Evolutionary conservation across 2,888 invertebrate genomes (phyloP).

Genomic region (Pteria penguin): DNA sequence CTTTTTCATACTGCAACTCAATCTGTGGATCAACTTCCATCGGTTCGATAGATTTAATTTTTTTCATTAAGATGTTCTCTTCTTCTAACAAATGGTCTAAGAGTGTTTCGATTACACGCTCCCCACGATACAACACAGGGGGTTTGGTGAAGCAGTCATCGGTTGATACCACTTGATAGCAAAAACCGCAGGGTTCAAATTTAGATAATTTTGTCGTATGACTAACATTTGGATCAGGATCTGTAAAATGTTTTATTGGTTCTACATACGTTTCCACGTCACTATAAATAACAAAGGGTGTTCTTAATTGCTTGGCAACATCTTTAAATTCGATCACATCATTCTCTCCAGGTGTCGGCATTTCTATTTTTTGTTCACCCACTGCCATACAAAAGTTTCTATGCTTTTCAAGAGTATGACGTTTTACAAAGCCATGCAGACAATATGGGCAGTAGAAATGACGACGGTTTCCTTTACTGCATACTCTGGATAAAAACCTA

Average conservation of each 20-base stretch:
- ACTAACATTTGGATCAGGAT: slow-evolving; percentile 3
- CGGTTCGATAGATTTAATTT: slow-evolving; percentile 31
- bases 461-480: neutral
- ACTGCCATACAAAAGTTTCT: slow-evolving; percentile 31
- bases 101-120: slow-evolving; percentile 23
- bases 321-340: slow-evolving; percentile 46
- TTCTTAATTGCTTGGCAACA: slow-evolving; percentile 25
- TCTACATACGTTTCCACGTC: slow-evolving; percentile 38
- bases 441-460: slow-evolving; percentile 46
- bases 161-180: slow-evolving; percentile 40
- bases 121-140: slow-evolving; percentile 35
- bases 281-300: neutral
- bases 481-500: slow-evolving; percentile 26
- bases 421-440: slow-evolving; percentile 39
- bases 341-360: slow-evolving; percentile 42
- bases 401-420: slow-evolving; percentile 30
- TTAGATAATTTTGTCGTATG: slow-evolving; percentile 15
- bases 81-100: slow-evolving; percentile 39
- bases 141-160: slow-evolving; percentile 40
- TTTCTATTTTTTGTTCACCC: slow-evolving; percentile 41
- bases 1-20: slow-evolving; percentile 7
- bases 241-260: slow-evolving; percentile 10
- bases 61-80: slow-evolving; percentile 32
- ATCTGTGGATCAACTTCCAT: slow-evolving; percentile 23
- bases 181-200: slow-evolving; percentile 35